These are phyloP conservation scores for Heterotilapia buettikoferi DNA, from an alignment of 2,113 vertebrate genomes.

Conservation along the genomic window DNA sequence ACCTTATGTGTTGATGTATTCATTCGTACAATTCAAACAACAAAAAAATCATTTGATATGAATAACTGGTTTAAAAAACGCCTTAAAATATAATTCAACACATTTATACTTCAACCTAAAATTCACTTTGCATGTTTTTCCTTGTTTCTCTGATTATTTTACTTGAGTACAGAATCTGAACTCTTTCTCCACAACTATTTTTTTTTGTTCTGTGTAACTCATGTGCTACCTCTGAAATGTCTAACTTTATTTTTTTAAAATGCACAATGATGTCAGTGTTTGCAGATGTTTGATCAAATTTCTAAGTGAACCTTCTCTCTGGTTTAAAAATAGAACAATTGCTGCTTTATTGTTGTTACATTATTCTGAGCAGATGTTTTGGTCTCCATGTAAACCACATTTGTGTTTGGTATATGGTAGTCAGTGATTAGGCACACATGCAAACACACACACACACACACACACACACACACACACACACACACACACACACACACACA, in stretches of 20 bases:
- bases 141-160: not conserved
- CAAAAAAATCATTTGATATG: not conserved
- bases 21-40: not conserved
- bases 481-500: not conserved
- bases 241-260: not conserved
- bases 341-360: not conserved
- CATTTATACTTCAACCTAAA: not conserved
- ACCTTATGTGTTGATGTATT: not conserved
- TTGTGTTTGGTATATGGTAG: not conserved
- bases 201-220: not conserved
- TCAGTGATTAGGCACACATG: not conserved
- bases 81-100: not conserved
- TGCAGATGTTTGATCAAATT: not conserved
- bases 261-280: not conserved
- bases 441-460: not conserved
- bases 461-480: not conserved
- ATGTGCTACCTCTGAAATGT: not conserved
- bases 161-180: not conserved
- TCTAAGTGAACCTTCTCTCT: not conserved
- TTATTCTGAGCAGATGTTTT: not conserved
- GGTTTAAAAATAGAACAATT: not conserved
- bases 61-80: not conserved
- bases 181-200: not conserved
- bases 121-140: not conserved
- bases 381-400: constrained; percentile 6